Evolutionary conservation across 2,113 vertebrate species (phyloP).

Genomic region (Indicator indicator): DNA sequence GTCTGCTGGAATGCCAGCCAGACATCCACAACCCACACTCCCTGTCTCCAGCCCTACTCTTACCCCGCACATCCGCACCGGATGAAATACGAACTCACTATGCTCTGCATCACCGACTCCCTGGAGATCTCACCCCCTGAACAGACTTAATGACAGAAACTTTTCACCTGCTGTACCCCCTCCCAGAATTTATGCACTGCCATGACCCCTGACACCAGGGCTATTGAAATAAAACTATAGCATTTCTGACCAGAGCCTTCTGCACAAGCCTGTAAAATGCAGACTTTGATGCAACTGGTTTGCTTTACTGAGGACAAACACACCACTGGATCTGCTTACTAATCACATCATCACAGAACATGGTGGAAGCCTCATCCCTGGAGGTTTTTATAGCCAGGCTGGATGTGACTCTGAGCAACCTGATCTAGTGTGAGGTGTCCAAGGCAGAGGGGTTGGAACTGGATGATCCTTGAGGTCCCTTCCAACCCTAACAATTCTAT

Average conservation of each 20-base stretch:
- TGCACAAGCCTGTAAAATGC: accelerated
- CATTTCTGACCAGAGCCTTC: neutral
- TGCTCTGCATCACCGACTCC: neutral
- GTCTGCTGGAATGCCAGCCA: neutral
- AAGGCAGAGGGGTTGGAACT: no score
- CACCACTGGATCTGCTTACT: neutral
- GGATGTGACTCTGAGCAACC: no score
- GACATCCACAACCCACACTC: neutral
- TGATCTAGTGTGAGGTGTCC: no score
- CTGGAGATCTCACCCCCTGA: neutral
- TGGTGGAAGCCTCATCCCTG: no score
- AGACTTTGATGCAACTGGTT: neutral
- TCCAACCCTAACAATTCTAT: no score
- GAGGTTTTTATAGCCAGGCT: no score
- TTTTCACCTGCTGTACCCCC: neutral
- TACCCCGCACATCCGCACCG: neutral
- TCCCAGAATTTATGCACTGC: neutral
- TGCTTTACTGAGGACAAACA: neutral
- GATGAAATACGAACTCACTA: neutral
- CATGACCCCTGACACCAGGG: neutral
- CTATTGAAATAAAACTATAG: neutral
- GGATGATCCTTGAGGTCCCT: no score
- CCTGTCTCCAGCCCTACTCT: neutral
- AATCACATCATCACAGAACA: neutral
- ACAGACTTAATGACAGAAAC: neutral